Evolutionary conservation across 2,797 vertebrate genomes (phyloP).

Genomic region (Myotis vivesi): DNA sequence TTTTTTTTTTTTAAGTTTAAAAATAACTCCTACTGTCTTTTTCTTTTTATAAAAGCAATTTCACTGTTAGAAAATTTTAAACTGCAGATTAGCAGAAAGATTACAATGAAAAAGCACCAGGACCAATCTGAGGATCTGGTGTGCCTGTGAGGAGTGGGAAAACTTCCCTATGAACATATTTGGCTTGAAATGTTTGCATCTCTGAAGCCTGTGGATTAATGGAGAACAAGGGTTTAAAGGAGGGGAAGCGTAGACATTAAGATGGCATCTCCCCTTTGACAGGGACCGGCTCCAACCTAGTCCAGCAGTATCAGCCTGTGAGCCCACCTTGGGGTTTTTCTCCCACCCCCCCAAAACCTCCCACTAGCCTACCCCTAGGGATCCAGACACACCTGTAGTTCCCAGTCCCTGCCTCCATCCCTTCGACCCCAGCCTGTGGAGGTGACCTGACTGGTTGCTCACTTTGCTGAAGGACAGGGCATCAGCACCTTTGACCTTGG

Average conservation of each 20-base stretch:
- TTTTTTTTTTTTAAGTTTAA: neutral
- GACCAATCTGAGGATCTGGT: neutral
- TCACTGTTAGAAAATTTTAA: neutral
- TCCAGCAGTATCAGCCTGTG: neutral
- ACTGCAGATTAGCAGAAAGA: neutral
- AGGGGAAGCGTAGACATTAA: neutral
- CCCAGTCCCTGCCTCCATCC: neutral
- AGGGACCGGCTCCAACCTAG: rapidly evolving
- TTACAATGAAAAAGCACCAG: neutral
- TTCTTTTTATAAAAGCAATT: neutral
- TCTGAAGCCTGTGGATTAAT: neutral
- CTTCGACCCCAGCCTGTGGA: no score
- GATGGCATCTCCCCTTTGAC: rapidly evolving
- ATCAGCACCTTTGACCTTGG: neutral
- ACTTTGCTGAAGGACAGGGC: neutral
- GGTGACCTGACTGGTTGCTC: neutral
- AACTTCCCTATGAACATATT: neutral
- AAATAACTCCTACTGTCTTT: neutral
- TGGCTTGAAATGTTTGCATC: neutral
- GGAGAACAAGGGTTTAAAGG: neutral
- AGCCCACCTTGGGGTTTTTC: neutral
- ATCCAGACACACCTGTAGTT: rapidly evolving
- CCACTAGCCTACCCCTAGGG: rapidly evolving
- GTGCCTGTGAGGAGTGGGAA: neutral
- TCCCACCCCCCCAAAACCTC: no score